Evolutionary conservation across 2,797 vertebrate genomes (phyloP), one percentile per base, ranked within the genome.

Genomic region (Sarcoramphus papa): DNA sequence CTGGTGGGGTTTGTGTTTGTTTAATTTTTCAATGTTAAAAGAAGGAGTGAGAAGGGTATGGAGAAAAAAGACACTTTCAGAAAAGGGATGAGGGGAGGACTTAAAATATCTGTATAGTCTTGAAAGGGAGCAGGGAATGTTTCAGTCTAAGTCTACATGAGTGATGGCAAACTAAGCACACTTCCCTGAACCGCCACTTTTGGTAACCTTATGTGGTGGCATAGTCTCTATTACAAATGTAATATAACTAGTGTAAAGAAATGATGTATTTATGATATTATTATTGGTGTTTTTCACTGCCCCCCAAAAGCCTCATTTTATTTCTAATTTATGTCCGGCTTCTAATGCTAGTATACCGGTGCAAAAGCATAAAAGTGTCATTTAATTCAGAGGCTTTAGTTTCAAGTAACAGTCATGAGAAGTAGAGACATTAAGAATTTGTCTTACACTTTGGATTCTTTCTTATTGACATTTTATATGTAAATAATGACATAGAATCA

Each of bases 201-300:
- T 35, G 16, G 12, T 59, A 75, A 10, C 5, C 23, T 60, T 33
- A 14, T 0, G 0, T 41, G n/a, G 30, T 22, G 31, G 11, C 31
- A 59, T 13, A n/a, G 15, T 14, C 28, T 45, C 24, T 50, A 4
- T 17, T 72, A n/a, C 19, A 84, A 20, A 54, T 37, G 19, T 19
- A 48, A 28, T n/a, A 33, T 6, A 53, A 82, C 2, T 33, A 16
- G 12, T 20, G 16, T 31, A 51, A 50, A 63, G 15, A 86, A 86
- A 88, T 73, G 0, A 10, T 6, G 4, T 3, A 24, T 79, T 56
- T 48, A 24, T 53, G 54, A 6, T 17, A 40, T 10, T 40, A 57
- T 75, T 81, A 79, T 24, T 43, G 30, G 3, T 19, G 51, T 76
- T 23, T 63, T 47, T 74, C 23, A 24, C 28, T 59, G 25, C 43